Percentiles rank a stretch among this genome's conserved stretches.
phyloP scores from a whole-genome alignment of 2,797 vertebrate genomes.

The Buceros bicornis region DNA sequence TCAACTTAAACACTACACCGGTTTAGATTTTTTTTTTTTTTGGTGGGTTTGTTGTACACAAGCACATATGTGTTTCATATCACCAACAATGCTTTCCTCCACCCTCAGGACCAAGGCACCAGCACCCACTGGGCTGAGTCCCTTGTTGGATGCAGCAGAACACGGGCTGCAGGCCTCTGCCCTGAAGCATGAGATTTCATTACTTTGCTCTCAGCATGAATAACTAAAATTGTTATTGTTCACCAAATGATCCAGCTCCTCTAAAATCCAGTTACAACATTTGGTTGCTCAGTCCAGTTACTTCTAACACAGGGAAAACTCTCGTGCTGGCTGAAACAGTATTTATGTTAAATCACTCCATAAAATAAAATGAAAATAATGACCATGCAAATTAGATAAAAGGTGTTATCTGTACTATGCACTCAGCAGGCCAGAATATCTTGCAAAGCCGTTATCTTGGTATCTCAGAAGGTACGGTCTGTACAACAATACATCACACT shows the following conservation, averaged over 20 bases:
- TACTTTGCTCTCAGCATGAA: conserved; percentile 33
- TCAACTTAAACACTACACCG: not conserved
- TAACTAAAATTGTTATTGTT: conserved; percentile 37
- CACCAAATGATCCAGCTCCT: not conserved
- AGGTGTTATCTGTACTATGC: not conserved
- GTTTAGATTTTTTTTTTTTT: not conserved
- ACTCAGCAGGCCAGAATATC: not conserved
- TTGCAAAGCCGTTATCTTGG: not conserved
- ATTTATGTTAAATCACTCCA: not conserved
- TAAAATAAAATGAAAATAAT: not conserved
- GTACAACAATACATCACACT: not conserved
- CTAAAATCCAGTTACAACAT: conserved; percentile 2
- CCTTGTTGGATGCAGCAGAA: not conserved
- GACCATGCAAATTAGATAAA: not conserved
- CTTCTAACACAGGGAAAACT: not conserved
- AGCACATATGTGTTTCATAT: fast-evolving
- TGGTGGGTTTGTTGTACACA: not conserved
- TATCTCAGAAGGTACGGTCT: not conserved
- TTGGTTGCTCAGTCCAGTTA: not conserved
- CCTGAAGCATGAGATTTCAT: conserved; percentile 38
- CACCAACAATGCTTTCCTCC: not conserved
- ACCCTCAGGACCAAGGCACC: not conserved
- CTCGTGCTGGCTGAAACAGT: not conserved
- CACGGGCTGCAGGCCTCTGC: not conserved
- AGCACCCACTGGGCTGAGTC: not conserved